Percentiles rank a stretch among this genome's conserved stretches.
These are phyloP conservation scores for Teleogryllus occipitalis DNA, from an alignment of 1,140 invertebrate genomes.

Conservation along the genomic window DNA sequence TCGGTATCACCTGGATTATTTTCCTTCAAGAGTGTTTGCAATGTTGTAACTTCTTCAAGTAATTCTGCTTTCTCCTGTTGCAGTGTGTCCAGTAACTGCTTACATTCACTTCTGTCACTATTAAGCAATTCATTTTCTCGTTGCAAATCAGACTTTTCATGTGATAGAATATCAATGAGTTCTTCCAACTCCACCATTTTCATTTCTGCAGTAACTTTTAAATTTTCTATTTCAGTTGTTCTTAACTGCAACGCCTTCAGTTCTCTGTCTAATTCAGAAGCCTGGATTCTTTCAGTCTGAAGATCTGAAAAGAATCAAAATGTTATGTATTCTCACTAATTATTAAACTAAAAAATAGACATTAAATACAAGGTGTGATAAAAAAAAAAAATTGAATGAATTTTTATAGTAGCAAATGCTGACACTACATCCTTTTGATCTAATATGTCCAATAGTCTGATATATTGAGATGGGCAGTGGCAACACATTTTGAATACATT, in stretches of 20 bases:
- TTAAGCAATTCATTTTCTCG: constrained; percentile 35
- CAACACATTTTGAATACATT: no score
- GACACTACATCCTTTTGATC: no score
- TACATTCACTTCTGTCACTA: constrained; percentile 18
- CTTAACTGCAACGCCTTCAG: constrained; percentile 37
- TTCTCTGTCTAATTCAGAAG: constrained; percentile 49
- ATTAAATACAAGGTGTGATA: no score
- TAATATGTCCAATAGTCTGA: no score
- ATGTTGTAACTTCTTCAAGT: constrained; percentile 34
- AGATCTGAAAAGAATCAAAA: constrained; percentile 43
- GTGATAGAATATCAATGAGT: constrained; percentile 45
- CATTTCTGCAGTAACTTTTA: constrained; percentile 57
- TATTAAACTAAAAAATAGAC: no score
- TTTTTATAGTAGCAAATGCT: no score
- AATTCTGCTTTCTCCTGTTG: constrained; percentile 25
- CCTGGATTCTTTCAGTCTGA: constrained; percentile 45
- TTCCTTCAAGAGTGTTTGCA: constrained; percentile 30
- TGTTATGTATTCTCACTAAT: no score
- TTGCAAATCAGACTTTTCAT: constrained; percentile 36
- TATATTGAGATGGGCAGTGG: no score
- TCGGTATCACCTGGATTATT: constrained; percentile 26
- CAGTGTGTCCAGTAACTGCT: constrained; percentile 16
- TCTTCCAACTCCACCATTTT: constrained; percentile 61
- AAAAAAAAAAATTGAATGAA: no score
- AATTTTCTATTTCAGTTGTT: constrained; percentile 46